Evolutionary conservation across 2,797 vertebrate species (phyloP), one percentile per base, ranked within the genome.

Genomic region (Synanceia verrucosa): DNA sequence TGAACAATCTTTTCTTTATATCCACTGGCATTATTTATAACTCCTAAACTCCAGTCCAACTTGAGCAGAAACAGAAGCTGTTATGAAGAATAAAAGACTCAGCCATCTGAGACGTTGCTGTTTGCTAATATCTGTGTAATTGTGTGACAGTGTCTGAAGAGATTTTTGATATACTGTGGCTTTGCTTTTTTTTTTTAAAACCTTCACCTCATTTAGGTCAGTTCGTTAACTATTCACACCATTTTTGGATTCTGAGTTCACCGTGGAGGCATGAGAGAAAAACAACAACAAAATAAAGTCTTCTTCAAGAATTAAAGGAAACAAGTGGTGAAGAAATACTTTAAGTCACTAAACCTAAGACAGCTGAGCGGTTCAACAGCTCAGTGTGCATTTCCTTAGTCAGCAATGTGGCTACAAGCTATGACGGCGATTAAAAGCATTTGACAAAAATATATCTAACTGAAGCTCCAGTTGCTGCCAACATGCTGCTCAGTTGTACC

Each of bases 31-130:
- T 48, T 19, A 37, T 47, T 23, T 56, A 19, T 12, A 5, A 43
- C 18, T 13, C 34, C 36, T 34, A 8, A 50, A 26, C 13, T 29
- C 33, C 2, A 53, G 26, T 44, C 6, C 9, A 57, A 14, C 34
- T 18, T n/a, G 14, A 63, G 46, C 5, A 23, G n/a, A 47, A 65
- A 33, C 28, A 51, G n/a, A 56, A 9, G 16, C 9, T 18, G 28
- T 19, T 41, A 31, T 29, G 24, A 10, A 41, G 13, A 51, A 31
- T 13, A 9, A 58, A 34, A 12, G 7, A 19, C 21, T 33, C 43
- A 24, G 69, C 59, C 51, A 79, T 36, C 58, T 31, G 51, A 75
- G 59, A 70, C 23, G 21, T n/a, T 44, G 4, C 12, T 39, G 16
- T 50, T 50, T 58, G 36, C 39, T 48, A 21, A 6, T 9, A 2